Conservation (phyloP, 1,140 invertebrate species). For the Drosophila mayri region DNA sequence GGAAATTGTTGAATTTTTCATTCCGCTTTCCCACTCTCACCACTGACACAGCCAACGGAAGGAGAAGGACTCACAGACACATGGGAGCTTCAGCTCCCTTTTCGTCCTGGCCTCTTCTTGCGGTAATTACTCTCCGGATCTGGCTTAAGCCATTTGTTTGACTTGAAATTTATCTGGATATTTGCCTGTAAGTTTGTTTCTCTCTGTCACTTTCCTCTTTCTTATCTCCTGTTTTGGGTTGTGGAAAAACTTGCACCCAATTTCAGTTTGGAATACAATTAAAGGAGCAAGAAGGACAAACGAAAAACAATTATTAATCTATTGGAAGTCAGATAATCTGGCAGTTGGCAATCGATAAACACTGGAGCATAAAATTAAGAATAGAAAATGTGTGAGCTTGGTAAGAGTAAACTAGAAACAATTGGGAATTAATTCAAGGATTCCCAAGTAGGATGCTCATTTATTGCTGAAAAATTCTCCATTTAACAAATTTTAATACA, state of each 20-base stretch:
- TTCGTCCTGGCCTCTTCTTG: conserved; percentile 45
- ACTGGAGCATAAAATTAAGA: conserved; percentile 25
- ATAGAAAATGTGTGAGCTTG: background rate
- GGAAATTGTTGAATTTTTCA: conserved; percentile 83
- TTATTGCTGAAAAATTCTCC: no score
- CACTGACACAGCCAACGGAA: conserved; percentile 12
- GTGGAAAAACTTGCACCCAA: conserved; percentile 27
- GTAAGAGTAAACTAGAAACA: background rate
- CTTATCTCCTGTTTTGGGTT: conserved; percentile 12
- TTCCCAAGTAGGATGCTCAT: no score
- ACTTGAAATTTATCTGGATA: conserved; percentile 77
- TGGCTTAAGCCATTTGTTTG: conserved; percentile 74
- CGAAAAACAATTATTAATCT: conserved; percentile 68
- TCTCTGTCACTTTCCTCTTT: background rate
- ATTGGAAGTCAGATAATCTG: conserved; percentile 47
- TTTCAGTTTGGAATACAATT: conserved; percentile 33
- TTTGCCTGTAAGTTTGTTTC: conserved; percentile 21
- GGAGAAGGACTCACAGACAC: conserved; percentile 24
- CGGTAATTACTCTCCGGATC: conserved; percentile 77
- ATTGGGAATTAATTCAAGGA: no score
- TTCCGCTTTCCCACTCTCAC: conserved; percentile 45
- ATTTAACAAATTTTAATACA: no score
- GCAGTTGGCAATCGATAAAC: conserved; percentile 40
- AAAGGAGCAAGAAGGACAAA: conserved; percentile 17
- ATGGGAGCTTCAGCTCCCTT: conserved; percentile 22